phyloP scores from a whole-genome alignment of 2,113 vertebrate species.

The Eurypyga helias region DNA sequence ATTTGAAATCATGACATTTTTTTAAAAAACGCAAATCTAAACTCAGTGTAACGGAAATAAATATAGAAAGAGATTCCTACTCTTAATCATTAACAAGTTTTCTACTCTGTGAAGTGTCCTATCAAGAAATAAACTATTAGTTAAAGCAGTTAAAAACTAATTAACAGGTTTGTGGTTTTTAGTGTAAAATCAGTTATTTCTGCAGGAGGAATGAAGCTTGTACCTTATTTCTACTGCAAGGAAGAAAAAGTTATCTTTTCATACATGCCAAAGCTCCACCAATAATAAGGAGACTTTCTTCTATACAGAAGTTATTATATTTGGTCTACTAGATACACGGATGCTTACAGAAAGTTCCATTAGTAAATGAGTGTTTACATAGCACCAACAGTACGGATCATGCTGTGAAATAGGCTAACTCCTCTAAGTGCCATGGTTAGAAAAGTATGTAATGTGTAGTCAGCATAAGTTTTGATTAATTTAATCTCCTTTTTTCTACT shows the following conservation, averaged over 20 bases:
- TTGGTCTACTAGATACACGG: not conserved
- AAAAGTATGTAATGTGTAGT: not conserved
- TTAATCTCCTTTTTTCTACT: not conserved
- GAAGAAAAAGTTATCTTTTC: not conserved
- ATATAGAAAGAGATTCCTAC: not conserved
- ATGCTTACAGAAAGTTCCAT: not conserved
- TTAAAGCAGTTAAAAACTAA: not conserved
- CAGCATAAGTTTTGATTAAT: not conserved
- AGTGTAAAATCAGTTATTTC: not conserved
- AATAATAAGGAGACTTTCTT: not conserved
- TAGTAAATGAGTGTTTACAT: not conserved
- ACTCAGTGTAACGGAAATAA: not conserved
- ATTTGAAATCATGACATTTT: not conserved
- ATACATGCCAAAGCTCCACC: not conserved
- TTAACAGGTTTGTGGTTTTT: not conserved
- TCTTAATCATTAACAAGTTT: not conserved
- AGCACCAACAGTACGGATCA: not conserved
- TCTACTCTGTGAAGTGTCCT: not conserved
- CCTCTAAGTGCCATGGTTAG: not conserved
- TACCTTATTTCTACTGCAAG: not conserved
- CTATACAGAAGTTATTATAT: not conserved
- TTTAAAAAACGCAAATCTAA: not conserved
- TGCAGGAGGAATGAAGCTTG: not conserved
- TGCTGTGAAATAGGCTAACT: accelerated
- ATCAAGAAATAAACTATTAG: not conserved